These are phyloP conservation scores for Psittacula echo DNA, from an alignment of 2,797 vertebrate species.

Conservation along the genomic window DNA sequence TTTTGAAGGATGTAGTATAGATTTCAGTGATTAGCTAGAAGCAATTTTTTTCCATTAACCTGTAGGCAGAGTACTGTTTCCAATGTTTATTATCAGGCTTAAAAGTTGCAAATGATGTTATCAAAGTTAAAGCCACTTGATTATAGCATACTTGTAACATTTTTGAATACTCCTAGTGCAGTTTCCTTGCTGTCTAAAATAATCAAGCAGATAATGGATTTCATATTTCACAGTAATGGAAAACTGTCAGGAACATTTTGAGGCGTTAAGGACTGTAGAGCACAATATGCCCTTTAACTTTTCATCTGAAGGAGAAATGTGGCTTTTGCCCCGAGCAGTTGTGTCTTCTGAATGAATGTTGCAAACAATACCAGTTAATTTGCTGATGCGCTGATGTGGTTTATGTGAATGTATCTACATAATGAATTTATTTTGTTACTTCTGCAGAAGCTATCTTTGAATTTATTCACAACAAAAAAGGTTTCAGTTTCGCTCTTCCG, in stretches of 20 bases:
- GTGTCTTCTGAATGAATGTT: background rate
- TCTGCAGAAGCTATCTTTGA: background rate
- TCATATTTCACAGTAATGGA: background rate
- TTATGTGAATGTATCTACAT: background rate
- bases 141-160: background rate
- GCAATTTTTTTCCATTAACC: background rate
- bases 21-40: background rate
- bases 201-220: slow-evolving; percentile 26
- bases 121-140: background rate
- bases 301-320: background rate
- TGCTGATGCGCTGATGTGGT: background rate
- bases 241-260: slow-evolving; percentile 10
- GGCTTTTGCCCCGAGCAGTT: background rate
- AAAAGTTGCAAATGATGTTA: background rate
- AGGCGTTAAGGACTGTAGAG: background rate
- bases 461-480: background rate
- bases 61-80: background rate
- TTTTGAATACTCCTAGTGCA: background rate
- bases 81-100: background rate
- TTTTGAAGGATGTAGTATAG: background rate
- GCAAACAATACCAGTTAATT: background rate
- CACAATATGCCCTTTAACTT: background rate
- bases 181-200: slow-evolving; percentile 20
- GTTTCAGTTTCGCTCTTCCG: background rate
- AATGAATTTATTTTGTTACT: background rate